Conservation (phyloP, 2,113 vertebrate genomes). For the Thunnus maccoyii region DNA sequence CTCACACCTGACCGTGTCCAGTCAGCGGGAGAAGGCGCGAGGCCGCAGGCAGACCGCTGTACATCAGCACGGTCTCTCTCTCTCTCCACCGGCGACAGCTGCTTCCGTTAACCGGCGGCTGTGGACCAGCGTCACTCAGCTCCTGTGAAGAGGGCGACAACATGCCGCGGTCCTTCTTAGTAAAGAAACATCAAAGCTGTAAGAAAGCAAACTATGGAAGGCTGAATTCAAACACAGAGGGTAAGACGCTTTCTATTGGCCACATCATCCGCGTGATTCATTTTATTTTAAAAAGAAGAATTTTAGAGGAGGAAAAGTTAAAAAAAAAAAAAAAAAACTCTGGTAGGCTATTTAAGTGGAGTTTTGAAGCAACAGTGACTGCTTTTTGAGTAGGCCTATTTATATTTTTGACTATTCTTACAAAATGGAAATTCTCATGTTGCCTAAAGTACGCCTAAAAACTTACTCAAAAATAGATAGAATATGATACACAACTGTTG, state of each 20-base stretch:
- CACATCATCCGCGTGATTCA: too few relatives aligned
- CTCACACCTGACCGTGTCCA: constrained; percentile 38
- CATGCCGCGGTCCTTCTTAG: constrained; percentile 82
- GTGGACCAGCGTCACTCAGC: background rate
- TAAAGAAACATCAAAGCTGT: constrained; percentile 76
- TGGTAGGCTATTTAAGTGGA: too few relatives aligned
- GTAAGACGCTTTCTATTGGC: constrained; percentile 40
- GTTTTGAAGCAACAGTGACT: too few relatives aligned
- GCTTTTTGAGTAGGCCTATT: too few relatives aligned
- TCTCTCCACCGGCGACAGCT: background rate
- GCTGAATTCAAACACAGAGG: constrained; percentile 50
- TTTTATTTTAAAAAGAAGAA: too few relatives aligned
- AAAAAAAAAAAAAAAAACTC: too few relatives aligned
- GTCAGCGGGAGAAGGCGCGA: constrained; percentile 9
- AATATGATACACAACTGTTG: too few relatives aligned
- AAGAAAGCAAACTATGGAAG: constrained; percentile 67
- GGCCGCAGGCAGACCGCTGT: background rate
- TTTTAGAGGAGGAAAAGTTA: too few relatives aligned
- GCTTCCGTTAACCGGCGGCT: background rate
- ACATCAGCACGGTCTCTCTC: background rate
- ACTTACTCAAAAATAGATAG: too few relatives aligned
- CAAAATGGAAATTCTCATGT: too few relatives aligned
- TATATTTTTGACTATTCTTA: too few relatives aligned
- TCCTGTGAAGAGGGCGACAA: background rate
- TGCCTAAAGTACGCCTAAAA: background rate